Conservation (phyloP, 2,888 invertebrate genomes). For the Andrena praecox region DNA sequence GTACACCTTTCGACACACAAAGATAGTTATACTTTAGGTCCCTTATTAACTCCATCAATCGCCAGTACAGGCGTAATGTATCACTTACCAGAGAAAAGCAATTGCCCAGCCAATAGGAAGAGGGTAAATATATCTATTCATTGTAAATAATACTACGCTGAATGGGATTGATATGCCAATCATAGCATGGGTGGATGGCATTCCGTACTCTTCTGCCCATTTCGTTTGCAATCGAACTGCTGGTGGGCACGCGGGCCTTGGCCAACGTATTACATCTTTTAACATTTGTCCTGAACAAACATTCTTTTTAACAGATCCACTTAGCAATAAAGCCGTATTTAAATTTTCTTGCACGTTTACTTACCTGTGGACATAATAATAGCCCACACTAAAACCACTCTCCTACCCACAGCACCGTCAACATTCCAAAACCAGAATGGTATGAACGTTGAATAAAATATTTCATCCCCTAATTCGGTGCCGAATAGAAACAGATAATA, state of each 20-base stretch:
- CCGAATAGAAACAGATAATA: constrained; percentile 94
- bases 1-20: constrained; percentile 86
- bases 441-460: constrained; percentile 96
- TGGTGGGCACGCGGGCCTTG: constrained; percentile 93
- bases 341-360: constrained; percentile 40
- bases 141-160: constrained; percentile 92
- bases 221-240: constrained; percentile 93
- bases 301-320: background rate
- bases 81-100: constrained; percentile 87
- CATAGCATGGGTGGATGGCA: constrained; percentile 98
- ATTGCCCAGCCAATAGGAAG: constrained; percentile 87
- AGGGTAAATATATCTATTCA: constrained; percentile 92
- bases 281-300: constrained; percentile 90
- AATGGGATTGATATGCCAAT: constrained; percentile 95
- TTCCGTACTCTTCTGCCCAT: constrained; percentile 96
- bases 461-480: constrained; percentile 95
- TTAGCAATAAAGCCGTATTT: constrained; percentile 5
- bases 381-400: constrained; percentile 93
- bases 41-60: constrained; percentile 21
- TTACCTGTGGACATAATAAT: constrained; percentile 94
- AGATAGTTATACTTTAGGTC: constrained; percentile 22
- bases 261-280: constrained; percentile 95
- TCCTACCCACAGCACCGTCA: constrained; percentile 93
- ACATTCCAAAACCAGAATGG: constrained; percentile 98
- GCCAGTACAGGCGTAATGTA: background rate